Conservation (phyloP, 2,888 invertebrate species). For the Trileptium ribeirensis region DNA sequence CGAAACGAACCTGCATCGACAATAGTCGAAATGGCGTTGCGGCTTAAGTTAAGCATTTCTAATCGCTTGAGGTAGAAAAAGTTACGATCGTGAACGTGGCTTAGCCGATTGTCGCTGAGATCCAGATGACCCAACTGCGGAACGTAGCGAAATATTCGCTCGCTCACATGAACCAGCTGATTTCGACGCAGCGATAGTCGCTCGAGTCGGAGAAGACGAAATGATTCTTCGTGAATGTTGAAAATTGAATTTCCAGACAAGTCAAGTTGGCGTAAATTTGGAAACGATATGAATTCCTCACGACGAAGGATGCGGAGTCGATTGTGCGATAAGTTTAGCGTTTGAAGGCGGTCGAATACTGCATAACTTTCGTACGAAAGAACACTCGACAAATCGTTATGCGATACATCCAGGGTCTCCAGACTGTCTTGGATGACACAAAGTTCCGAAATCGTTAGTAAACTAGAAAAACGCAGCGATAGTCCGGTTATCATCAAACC, state of each 20-base stretch:
- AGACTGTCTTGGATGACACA: neutral
- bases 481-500: neutral
- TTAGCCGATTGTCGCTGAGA: constrained; percentile 17
- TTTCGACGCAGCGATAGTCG: constrained; percentile 15
- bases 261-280: constrained; percentile 12
- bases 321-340: constrained; percentile 16
- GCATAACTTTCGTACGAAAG: neutral
- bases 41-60: constrained; percentile 6
- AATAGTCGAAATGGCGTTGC: constrained; percentile 5
- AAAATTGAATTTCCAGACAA: constrained; percentile 13
- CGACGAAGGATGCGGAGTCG: constrained; percentile 2
- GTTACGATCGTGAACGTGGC: neutral
- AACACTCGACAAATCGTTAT: neutral
- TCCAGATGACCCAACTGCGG: constrained; percentile 15
- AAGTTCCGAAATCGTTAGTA: neutral
- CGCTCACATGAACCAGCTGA: constrained; percentile 4
- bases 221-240: neutral
- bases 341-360: neutral
- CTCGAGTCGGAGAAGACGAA: constrained; percentile 16
- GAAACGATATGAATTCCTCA: constrained; percentile 24
- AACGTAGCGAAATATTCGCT: constrained; percentile 24
- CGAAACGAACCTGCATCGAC: neutral
- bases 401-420: neutral
- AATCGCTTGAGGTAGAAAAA: constrained; percentile 18
- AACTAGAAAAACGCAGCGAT: neutral